These are phyloP conservation scores for Papilio glaucus DNA, from an alignment of 1,140 invertebrate species.

Conservation along the genomic window DNA sequence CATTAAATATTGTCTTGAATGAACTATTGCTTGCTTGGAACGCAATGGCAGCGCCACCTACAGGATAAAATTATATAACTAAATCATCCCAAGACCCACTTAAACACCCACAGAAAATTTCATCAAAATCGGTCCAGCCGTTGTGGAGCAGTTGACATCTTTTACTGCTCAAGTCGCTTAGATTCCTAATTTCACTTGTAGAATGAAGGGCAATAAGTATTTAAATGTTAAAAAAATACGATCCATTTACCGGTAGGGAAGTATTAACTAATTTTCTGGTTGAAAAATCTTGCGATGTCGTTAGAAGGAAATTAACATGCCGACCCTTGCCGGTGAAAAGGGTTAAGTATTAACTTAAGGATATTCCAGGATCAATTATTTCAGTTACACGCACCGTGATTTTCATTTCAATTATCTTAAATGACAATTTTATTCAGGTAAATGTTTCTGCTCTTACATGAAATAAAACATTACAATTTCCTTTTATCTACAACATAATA, in stretches of 20 bases:
- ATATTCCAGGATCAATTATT: slow-evolving; percentile 23
- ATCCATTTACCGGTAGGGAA: slow-evolving; percentile 2
- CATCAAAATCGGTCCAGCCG: no score
- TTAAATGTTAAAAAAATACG: background rate
- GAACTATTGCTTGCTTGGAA: no score
- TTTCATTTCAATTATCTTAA: slow-evolving; percentile 10
- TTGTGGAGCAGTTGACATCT: no score
- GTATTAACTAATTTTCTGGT: slow-evolving; percentile 24
- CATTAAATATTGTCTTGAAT: no score
- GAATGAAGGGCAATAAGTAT: background rate
- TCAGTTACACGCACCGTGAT: slow-evolving; percentile 19
- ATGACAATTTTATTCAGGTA: background rate
- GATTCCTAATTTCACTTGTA: no score
- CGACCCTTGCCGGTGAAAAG: slow-evolving; percentile 16
- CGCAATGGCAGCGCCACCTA: no score
- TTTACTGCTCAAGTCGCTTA: no score
- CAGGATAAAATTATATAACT: no score
- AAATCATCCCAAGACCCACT: no score
- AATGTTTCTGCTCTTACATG: background rate
- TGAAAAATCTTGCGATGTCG: slow-evolving; percentile 19
- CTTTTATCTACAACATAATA: background rate
- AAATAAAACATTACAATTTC: background rate
- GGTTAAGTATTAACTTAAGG: slow-evolving; percentile 14
- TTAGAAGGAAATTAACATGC: slow-evolving; percentile 24
- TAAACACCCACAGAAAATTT: no score